Conservation (phyloP, 2,113 vertebrate species). For the Larimichthys polyactis region DNA sequence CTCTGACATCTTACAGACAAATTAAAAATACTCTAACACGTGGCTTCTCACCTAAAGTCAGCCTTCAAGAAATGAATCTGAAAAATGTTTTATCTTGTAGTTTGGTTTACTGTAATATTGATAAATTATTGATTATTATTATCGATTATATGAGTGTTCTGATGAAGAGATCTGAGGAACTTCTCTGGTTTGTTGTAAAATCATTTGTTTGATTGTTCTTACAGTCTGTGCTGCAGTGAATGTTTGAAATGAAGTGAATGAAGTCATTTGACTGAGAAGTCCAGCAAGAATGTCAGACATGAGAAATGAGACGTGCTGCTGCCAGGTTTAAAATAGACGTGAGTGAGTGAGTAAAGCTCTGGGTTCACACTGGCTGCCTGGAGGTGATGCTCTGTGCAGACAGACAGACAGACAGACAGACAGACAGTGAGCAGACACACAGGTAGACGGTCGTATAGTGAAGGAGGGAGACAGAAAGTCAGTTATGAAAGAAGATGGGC, state of each 20-base stretch:
- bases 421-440: neutral
- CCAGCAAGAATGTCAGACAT: no score
- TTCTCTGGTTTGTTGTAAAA: neutral
- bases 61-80: no score
- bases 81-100: neutral
- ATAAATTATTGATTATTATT: neutral
- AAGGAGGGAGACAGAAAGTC: neutral
- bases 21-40: neutral
- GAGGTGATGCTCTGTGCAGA: slow-evolving; percentile 64
- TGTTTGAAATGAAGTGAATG: neutral
- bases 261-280: neutral
- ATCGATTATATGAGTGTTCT: no score
- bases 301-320: no score
- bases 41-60: neutral
- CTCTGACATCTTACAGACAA: neutral
- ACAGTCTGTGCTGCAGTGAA: neutral
- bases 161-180: neutral
- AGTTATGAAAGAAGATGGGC: neutral
- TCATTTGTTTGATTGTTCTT: neutral
- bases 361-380: slow-evolving; percentile 80
- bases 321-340: neutral
- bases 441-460: neutral
- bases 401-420: neutral
- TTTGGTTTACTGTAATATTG: neutral
- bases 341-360: neutral